Evolutionary conservation across 1,140 invertebrate genomes (phyloP).

Genomic region (Calycopis cecrops): DNA sequence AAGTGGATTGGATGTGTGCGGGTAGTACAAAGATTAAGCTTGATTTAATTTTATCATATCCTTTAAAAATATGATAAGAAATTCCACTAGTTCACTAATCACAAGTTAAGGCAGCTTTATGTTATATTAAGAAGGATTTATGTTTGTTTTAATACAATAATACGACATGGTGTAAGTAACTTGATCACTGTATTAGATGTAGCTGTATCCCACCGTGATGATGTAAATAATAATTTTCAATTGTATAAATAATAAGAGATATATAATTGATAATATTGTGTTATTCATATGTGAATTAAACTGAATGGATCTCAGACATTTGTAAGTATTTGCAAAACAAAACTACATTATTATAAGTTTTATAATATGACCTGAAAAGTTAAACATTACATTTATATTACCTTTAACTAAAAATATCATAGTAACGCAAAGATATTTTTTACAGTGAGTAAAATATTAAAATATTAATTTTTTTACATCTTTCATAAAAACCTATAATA

Average conservation of each 20-base stretch:
- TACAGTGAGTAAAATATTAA: too few species aligned
- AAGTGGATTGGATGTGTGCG: conserved; percentile 7
- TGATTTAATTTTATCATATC: conserved; percentile 5
- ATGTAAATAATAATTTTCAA: conserved; percentile 15
- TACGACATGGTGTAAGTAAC: too few species aligned
- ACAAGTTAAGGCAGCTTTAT: conserved; percentile 26
- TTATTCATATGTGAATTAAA: background rate
- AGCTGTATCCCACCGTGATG: conserved; percentile 16
- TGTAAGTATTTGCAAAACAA: background rate
- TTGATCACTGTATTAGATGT: background rate
- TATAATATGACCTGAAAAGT: too few species aligned
- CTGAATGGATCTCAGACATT: conserved; percentile 1
- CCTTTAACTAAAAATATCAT: too few species aligned
- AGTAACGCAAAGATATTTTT: too few species aligned
- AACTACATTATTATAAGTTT: too few species aligned
- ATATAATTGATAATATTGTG: background rate
- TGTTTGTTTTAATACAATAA: conserved; percentile 9
- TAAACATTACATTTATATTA: too few species aligned
- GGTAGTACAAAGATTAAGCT: conserved; percentile 28
- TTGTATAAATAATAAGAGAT: conserved; percentile 3
- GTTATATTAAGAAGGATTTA: conserved; percentile 6
- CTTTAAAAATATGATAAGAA: background rate
- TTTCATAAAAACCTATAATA: too few species aligned
- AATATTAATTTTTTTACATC: too few species aligned
- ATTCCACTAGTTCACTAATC: conserved; percentile 17